A percentile compares a stretch with the other conserved stretches of the same genome.
phyloP scores from a whole-genome alignment of 1,140 invertebrate genomes.

The Leptinotarsa lineolata region DNA sequence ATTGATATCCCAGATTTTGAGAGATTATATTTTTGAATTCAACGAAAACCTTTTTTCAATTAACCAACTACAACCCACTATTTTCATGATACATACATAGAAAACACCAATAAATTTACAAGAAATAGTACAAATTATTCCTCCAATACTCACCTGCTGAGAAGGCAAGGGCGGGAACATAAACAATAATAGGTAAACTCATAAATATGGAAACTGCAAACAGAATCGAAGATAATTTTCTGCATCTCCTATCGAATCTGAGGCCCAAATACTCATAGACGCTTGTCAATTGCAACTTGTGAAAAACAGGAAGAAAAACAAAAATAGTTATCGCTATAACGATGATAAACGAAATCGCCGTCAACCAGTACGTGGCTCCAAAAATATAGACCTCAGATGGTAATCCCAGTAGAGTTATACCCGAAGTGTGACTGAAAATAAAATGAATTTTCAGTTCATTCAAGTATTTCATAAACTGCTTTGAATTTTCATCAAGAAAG shows the following conservation, averaged over 20 bases:
- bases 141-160: conserved; percentile 47
- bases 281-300: conserved; percentile 73
- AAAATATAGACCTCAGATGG: conserved; percentile 79
- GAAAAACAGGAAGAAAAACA: conserved; percentile 70
- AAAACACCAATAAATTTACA: too few relatives aligned
- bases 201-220: conserved; percentile 59
- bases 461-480: too few relatives aligned
- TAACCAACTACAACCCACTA: too few relatives aligned
- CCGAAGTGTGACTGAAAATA: conserved; percentile 73
- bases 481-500: too few relatives aligned
- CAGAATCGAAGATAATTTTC: conserved; percentile 65
- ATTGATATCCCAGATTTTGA: too few relatives aligned
- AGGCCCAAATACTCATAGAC: conserved; percentile 70
- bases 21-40: too few relatives aligned
- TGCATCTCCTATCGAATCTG: conserved; percentile 59
- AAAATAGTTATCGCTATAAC: conserved; percentile 66
- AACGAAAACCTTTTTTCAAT: too few relatives aligned
- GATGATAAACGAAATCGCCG: conserved; percentile 65
- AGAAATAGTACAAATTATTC: too few relatives aligned
- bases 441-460: too few relatives aligned
- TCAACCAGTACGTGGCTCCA: conserved; percentile 70
- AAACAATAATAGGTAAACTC: conserved; percentile 65
- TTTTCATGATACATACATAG: too few relatives aligned
- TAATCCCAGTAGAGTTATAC: conserved; percentile 76
- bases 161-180: conserved; percentile 67